phyloP scores from a whole-genome alignment of 2,888 invertebrate genomes.

The Punctoribates punctum region DNA sequence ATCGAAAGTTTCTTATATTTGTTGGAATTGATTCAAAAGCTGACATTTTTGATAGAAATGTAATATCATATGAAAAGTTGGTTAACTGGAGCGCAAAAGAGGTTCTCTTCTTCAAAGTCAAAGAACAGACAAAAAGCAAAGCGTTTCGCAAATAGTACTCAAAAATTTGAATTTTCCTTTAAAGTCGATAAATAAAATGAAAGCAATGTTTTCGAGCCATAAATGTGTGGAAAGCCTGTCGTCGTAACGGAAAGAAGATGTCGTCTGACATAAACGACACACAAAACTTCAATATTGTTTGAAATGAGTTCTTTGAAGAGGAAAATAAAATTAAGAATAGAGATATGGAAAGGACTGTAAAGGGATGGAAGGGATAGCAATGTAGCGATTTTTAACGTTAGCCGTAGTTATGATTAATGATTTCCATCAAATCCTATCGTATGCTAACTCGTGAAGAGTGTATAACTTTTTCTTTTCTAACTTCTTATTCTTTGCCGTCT shows the following conservation, averaged over 20 bases:
- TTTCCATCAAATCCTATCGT: neutral
- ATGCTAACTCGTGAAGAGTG: neutral
- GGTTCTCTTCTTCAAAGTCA: neutral
- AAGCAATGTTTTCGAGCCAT: neutral
- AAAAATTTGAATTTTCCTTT: conserved; percentile 1
- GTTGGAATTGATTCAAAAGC: neutral
- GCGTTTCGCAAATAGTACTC: neutral
- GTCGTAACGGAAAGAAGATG: neutral
- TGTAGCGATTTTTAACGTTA: neutral
- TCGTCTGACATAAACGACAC: too few relatives aligned
- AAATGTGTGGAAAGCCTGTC: neutral
- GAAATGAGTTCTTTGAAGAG: too few relatives aligned
- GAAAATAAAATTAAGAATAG: neutral
- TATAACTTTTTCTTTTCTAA: neutral
- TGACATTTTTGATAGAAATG: neutral
- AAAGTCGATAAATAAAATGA: neutral
- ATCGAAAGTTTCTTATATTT: neutral
- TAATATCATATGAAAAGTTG: neutral
- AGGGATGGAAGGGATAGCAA: neutral
- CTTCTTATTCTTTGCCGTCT: neutral
- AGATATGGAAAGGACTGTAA: neutral
- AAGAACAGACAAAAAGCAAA: neutral
- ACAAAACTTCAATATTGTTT: too few relatives aligned
- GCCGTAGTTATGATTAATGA: neutral
- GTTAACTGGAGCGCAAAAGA: conserved; percentile 12